A percentile compares a stretch with the other conserved stretches of the same genome.
phyloP scores from a whole-genome alignment of 2,888 invertebrate genomes.

The Rhagonycha lutea region DNA sequence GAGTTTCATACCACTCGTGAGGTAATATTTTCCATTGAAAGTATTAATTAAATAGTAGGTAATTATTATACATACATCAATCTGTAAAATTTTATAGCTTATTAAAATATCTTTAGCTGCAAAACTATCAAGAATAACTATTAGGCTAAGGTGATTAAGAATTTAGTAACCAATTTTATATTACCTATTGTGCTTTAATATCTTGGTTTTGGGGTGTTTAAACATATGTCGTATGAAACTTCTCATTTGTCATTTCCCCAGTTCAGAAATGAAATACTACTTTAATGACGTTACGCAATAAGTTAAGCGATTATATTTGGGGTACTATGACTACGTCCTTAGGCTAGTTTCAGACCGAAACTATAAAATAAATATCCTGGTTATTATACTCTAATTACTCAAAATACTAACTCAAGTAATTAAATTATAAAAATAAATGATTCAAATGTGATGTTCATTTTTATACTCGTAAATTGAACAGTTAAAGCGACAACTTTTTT shows the following conservation, averaged over 20 bases:
- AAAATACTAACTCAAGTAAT: background rate
- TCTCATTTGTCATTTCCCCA: background rate
- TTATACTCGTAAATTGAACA: background rate
- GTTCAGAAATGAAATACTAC: background rate
- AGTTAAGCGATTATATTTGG: background rate
- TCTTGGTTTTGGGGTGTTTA: background rate
- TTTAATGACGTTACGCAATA: background rate
- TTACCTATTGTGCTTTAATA: background rate
- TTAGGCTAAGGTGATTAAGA: too few species aligned
- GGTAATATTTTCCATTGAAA: too few species aligned
- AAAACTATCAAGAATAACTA: too few species aligned
- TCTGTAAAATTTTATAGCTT: too few species aligned
- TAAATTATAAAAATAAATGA: background rate
- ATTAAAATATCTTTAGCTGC: too few species aligned
- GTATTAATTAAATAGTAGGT: too few species aligned
- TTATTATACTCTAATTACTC: background rate
- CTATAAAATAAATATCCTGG: background rate
- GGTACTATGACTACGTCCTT: background rate
- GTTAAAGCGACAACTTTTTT: background rate
- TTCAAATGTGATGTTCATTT: background rate
- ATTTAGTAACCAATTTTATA: background rate
- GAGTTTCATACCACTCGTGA: too few species aligned
- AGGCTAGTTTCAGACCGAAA: background rate
- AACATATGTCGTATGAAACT: background rate
- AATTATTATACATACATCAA: too few species aligned